phyloP scores from a whole-genome alignment of 2,113 vertebrate genomes.

The Physeter macrocephalus region DNA sequence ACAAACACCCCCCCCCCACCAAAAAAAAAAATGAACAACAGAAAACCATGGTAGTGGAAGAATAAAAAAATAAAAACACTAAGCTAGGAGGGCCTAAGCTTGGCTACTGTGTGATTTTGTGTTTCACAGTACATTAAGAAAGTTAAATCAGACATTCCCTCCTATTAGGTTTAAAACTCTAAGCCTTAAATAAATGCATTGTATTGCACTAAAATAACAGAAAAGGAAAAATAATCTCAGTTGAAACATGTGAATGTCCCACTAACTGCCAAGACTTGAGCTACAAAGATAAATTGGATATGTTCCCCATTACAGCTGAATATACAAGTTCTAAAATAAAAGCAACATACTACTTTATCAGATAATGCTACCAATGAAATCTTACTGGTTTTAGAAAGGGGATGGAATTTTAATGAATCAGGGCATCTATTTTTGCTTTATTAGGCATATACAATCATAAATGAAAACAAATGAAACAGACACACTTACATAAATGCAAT shows the following conservation, averaged over 20 bases:
- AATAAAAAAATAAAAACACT: not conserved
- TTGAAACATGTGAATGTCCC: not conserved
- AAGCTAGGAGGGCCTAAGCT: not conserved
- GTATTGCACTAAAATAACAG: not conserved
- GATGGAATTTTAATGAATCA: not conserved
- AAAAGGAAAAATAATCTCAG: not conserved
- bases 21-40: too few species aligned
- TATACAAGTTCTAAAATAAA: not conserved
- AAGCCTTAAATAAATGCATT: not conserved
- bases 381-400: constrained; percentile 8
- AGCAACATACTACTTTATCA: not conserved
- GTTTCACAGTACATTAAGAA: not conserved
- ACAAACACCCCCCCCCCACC: not conserved
- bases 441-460: not conserved
- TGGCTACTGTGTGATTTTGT: not conserved
- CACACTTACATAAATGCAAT: constrained; percentile 56
- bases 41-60: not conserved
- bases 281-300: not conserved
- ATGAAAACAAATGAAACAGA: constrained; percentile 44
- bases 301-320: not conserved
- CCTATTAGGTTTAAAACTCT: not conserved
- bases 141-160: not conserved
- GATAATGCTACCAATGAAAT: not conserved
- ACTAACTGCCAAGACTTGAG: not conserved
- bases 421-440: not conserved